Evolutionary conservation across 2,113 vertebrate species (phyloP).

Genomic region (Ptilorrhoa leucosticta): DNA sequence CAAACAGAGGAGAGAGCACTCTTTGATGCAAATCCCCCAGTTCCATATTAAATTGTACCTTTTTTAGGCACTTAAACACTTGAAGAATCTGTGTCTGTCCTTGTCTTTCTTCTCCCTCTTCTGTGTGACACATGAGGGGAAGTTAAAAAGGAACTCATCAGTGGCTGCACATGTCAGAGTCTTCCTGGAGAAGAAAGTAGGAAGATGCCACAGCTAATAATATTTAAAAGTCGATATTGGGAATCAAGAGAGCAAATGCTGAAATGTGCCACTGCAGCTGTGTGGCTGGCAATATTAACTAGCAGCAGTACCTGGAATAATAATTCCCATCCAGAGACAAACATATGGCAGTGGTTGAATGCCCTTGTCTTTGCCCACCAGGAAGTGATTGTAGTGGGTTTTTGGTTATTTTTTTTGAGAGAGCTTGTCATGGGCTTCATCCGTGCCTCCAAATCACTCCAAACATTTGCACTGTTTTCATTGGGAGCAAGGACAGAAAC

Average conservation of each 20-base stretch:
- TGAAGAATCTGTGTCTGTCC: not conserved
- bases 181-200: not conserved
- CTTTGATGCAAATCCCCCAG: not conserved
- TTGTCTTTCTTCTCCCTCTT: not conserved
- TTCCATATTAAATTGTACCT: not conserved
- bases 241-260: not conserved
- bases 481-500: not conserved
- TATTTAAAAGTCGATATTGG: not conserved
- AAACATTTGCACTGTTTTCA: not conserved
- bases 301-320: not conserved
- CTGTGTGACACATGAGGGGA: not conserved
- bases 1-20: not conserved
- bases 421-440: not conserved
- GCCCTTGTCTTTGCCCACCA: not conserved
- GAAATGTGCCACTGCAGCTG: not conserved
- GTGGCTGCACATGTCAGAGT: not conserved
- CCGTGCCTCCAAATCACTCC: accelerated
- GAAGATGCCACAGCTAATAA: not conserved
- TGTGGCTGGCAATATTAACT: not conserved
- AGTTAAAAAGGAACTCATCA: not conserved
- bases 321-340: not conserved
- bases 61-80: not conserved
- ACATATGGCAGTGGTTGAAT: not conserved
- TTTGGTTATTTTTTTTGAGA: not conserved
- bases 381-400: not conserved